A percentile compares a stretch with the other conserved stretches of the same genome.
These are phyloP conservation scores for Moxostoma hubbsi DNA, from an alignment of 2,797 vertebrate species.

Conservation along the genomic window DNA sequence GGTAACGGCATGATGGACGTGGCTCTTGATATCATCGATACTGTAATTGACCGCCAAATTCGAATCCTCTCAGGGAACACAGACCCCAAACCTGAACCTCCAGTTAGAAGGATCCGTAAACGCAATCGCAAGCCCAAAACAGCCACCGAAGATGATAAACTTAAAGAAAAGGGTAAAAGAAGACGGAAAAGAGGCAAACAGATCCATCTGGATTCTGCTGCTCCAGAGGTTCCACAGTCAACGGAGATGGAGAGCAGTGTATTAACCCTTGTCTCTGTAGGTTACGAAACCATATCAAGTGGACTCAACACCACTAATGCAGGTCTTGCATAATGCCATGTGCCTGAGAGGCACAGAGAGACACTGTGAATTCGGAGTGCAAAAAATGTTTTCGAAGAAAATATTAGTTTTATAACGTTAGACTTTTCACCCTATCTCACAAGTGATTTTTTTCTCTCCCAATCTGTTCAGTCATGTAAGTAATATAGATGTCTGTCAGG, in stretches of 20 bases:
- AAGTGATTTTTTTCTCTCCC: constrained; percentile 15
- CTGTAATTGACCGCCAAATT: constrained; percentile 81
- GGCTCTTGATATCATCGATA: constrained; percentile 76
- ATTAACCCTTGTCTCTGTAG: constrained; percentile 79
- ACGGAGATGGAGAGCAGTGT: constrained; percentile 73
- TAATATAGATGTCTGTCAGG: constrained; percentile 5
- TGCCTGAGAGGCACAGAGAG: neutral
- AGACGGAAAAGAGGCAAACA: constrained; percentile 72
- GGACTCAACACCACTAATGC: constrained; percentile 66
- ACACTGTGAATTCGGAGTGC: constrained; percentile 36
- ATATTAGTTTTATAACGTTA: constrained; percentile 46
- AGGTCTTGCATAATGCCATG: constrained; percentile 55
- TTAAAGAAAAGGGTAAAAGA: constrained; percentile 68
- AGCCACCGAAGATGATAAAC: constrained; percentile 57
- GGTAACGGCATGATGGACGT: constrained; percentile 80
- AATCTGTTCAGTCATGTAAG: constrained; percentile 6
- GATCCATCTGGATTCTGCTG: constrained; percentile 54
- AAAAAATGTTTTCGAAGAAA: constrained; percentile 8
- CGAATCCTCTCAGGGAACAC: constrained; percentile 78
- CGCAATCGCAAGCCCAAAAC: constrained; percentile 72
- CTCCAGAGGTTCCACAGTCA: constrained; percentile 54
- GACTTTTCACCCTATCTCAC: constrained; percentile 32
- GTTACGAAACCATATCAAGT: constrained; percentile 79
- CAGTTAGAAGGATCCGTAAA: constrained; percentile 69
- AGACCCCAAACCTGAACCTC: constrained; percentile 70